phyloP scores from a whole-genome alignment of 2,113 vertebrate species.

The Alosa alosa region DNA sequence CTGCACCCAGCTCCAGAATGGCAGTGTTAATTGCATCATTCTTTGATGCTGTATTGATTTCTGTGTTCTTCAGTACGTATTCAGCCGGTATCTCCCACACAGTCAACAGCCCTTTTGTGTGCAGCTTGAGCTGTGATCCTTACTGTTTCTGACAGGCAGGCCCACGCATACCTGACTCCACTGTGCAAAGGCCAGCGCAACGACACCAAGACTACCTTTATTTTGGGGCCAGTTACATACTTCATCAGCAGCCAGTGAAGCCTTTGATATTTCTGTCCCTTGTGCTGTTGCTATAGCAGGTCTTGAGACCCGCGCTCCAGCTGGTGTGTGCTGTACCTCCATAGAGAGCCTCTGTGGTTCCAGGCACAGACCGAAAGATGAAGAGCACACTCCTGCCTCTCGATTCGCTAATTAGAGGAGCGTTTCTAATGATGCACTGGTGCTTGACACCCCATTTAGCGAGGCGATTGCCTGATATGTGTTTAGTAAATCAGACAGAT shows the following conservation, averaged over 20 bases:
- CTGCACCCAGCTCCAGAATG: neutral
- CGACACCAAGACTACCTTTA: neutral
- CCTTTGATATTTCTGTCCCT: neutral
- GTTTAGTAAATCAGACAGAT: neutral
- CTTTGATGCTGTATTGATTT: slow-evolving; percentile 35
- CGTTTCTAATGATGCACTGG: neutral
- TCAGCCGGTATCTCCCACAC: slow-evolving; percentile 55
- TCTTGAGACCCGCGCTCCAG: neutral
- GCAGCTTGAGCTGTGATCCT: slow-evolving; percentile 51
- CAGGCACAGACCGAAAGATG: neutral
- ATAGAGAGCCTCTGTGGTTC: neutral
- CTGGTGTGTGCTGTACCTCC: neutral
- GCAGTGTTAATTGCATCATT: slow-evolving; percentile 21
- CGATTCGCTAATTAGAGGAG: neutral
- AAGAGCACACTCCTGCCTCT: neutral
- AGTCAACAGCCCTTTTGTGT: slow-evolving; percentile 40
- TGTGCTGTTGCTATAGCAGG: neutral
- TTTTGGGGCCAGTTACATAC: neutral
- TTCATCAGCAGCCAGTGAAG: neutral
- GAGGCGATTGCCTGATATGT: neutral
- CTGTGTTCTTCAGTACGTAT: slow-evolving; percentile 44
- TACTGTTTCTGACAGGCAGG: slow-evolving; percentile 51
- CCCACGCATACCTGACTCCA: slow-evolving; percentile 60
- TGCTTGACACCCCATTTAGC: neutral
- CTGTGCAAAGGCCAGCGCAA: slow-evolving; percentile 27